Base-by-base conservation (phyloP, 2,113 vertebrate genomes). In the Nothoprocta pentlandii region DNA sequence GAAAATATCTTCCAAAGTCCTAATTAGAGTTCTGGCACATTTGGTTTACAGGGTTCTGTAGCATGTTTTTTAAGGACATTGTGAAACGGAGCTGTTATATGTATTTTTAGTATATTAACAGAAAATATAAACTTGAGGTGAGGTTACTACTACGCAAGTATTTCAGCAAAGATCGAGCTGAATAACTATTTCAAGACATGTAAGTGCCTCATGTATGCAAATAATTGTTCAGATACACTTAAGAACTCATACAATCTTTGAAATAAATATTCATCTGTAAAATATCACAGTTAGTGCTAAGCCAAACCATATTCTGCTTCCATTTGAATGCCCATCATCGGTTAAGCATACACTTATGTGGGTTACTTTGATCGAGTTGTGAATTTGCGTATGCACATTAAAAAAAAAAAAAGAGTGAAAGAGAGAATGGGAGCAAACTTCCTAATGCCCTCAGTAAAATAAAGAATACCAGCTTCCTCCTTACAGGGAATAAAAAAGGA, bases 21-120 rank as follows among this genome's bases (percentile, higher is more conserved):
- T 94, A 91, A 97, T 96, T 97, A 92, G 62, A 86, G 66, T 54
- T 71, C 74, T 82, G 86, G 53, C 96, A 8, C 80, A 92, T 88
- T 94, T 95, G 86, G 93, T 97, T 96, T 95, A 47, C 92, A 84
- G 86, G 54, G 69, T 82, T 47, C 22, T 85, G 6, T 46, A 47
- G 9, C 71, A 4, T 58, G 75, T 92, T 70, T 78, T 64, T 92
- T 28, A 77, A 73, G 58, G 61, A 54, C 47, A 62, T 79, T 87
- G 53, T 93, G 58, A 80, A 89, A 64, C 12, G 47, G 47, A 88
- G 32, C 42, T 86, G 26, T 80, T 87, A 36, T 1, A 2, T 39
- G 7, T 76, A 63, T 66, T 91, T 56, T 66, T n/a, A 87, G 23
- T 75, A 12, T 11, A 42, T 64, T 47, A 79, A 63, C 42, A 90